Conservation (phyloP, 2,113 vertebrate species). For the Carassius carassius region DNA sequence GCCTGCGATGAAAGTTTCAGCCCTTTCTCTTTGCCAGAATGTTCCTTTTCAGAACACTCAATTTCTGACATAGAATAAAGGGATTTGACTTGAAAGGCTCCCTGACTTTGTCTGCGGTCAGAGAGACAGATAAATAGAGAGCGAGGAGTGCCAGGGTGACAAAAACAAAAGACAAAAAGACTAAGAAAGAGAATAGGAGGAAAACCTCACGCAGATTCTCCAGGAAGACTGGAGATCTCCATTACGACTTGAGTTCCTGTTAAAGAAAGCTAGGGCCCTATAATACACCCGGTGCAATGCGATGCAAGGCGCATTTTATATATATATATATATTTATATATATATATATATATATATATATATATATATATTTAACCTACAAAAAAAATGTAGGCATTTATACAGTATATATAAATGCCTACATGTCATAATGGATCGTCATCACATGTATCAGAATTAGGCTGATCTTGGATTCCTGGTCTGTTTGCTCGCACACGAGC, state of each 20-base stretch:
- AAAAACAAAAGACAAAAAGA: constrained; percentile 34
- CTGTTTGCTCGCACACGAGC: no score
- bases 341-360: no score
- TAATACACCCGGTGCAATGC: no score
- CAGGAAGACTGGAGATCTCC: constrained; percentile 14
- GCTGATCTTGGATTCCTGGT: no score
- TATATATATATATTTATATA: no score
- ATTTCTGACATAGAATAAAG: constrained; percentile 59
- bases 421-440: no score
- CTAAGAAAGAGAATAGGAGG: constrained; percentile 1
- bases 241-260: background rate
- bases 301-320: no score
- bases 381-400: no score
- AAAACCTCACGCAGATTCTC: constrained; percentile 27
- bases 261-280: background rate
- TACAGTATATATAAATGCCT: no score
- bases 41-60: constrained; percentile 63
- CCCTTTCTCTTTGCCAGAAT: constrained; percentile 42
- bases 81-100: constrained; percentile 57
- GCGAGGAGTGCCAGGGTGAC: constrained; percentile 24
- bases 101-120: constrained; percentile 56
- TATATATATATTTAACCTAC: no score
- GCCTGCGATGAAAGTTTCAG: constrained; percentile 47
- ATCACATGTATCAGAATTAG: no score
- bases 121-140: constrained; percentile 48